Conservation (phyloP, 2,113 vertebrate genomes). For the Oryzias melastigma region DNA sequence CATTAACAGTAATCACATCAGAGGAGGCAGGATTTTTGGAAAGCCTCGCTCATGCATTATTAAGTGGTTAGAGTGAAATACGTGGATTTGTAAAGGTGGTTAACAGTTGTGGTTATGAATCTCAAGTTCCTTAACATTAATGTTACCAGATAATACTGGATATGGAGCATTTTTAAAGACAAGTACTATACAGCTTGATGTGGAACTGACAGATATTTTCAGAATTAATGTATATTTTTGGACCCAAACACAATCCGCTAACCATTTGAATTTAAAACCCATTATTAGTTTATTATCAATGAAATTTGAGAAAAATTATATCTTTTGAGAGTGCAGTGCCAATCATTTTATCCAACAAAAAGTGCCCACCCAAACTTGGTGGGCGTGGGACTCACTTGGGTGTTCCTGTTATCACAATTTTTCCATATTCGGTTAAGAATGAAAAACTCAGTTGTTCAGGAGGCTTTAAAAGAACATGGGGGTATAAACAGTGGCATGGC, state of each 20-base stretch:
- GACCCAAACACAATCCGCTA: too few species aligned
- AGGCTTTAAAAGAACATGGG: not conserved
- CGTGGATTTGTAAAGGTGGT: not conserved
- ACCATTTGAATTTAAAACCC: too few species aligned
- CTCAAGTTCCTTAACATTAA: not conserved
- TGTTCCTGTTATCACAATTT: too few species aligned
- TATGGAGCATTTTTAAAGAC: too few species aligned
- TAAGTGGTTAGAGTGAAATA: slow-evolving; percentile 16
- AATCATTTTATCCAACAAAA: too few species aligned
- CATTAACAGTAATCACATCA: slow-evolving; percentile 42
- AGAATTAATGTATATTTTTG: too few species aligned
- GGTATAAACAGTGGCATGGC: not conserved
- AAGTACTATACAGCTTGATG: too few species aligned
- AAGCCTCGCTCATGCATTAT: slow-evolving; percentile 16
- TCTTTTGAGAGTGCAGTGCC: too few species aligned
- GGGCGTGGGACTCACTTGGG: not conserved
- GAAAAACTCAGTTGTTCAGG: not conserved
- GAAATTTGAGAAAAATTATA: too few species aligned
- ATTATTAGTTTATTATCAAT: too few species aligned
- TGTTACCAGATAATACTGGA: not conserved
- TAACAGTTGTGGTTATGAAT: slow-evolving; percentile 13
- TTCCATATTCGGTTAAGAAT: not conserved
- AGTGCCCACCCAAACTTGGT: not conserved
- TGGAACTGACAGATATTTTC: too few species aligned
- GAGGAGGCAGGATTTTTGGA: slow-evolving; percentile 9